Percentiles rank a stretch among this genome's conserved stretches.
Conservation (phyloP, 2,888 invertebrate genomes). For the Ceraclea dissimilis region DNA sequence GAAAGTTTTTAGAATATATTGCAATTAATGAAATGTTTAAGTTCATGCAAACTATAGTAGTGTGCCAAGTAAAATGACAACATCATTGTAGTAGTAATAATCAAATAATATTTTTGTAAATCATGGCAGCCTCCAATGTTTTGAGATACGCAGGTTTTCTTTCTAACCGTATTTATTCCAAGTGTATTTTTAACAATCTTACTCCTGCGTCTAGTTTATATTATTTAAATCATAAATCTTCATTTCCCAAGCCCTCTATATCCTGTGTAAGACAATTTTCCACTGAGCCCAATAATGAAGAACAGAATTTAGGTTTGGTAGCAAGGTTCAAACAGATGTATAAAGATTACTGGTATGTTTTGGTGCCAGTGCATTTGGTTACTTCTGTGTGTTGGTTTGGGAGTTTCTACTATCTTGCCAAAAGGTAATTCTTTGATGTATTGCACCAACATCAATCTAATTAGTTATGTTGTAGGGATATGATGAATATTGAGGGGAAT, state of each 20-base stretch:
- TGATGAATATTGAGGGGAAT: too few relatives aligned
- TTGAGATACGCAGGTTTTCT: not conserved
- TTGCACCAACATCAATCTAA: too few relatives aligned
- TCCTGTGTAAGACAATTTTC: not conserved
- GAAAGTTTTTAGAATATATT: too few relatives aligned
- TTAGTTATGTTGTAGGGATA: too few relatives aligned
- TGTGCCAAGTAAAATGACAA: too few relatives aligned
- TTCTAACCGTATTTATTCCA: not conserved
- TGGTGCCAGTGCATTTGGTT: constrained; percentile 85
- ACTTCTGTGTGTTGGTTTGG: constrained; percentile 88
- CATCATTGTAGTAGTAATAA: too few relatives aligned
- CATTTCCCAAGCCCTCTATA: not conserved
- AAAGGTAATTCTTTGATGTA: constrained; percentile 59
- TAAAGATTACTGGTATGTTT: constrained; percentile 93
- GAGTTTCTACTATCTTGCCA: constrained; percentile 76
- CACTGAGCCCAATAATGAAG: constrained; percentile 1
- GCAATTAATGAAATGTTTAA: too few relatives aligned
- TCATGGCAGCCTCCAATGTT: not conserved
- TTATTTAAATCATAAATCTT: not conserved
- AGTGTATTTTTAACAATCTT: not conserved
- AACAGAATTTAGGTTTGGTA: constrained; percentile 55
- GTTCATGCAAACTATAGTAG: too few relatives aligned
- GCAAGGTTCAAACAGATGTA: constrained; percentile 86
- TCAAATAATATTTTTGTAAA: not conserved
- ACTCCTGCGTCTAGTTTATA: not conserved